These are phyloP conservation scores for Ariopsis seemanni DNA, from an alignment of 2,113 vertebrate species.

Conservation along the genomic window DNA sequence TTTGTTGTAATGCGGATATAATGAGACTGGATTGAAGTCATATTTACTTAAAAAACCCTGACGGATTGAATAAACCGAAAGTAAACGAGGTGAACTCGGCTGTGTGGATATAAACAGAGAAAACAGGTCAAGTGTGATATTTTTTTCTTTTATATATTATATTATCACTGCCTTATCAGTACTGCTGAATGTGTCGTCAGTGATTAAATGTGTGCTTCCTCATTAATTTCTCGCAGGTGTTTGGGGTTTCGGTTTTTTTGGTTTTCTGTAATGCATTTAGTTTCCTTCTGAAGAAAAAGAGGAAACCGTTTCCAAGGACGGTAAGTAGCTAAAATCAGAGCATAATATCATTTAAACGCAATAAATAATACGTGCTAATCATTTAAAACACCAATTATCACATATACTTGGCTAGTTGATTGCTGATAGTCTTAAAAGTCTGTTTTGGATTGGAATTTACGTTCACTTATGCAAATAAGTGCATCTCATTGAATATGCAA, in stretches of 20 bases:
- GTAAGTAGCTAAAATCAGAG: neutral
- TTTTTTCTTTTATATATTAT: no score
- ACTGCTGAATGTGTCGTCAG: neutral
- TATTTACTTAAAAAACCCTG: neutral
- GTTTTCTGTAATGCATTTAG: neutral
- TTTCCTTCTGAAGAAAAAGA: slow-evolving; percentile 1
- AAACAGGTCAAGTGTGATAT: neutral
- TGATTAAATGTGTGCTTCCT: neutral
- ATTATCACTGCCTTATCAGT: neutral
- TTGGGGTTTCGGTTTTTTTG: neutral
- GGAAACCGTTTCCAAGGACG: neutral
- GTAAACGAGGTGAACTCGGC: neutral
- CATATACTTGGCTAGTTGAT: neutral
- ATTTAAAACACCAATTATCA: no score
- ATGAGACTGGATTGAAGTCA: neutral
- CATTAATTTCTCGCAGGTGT: neutral
- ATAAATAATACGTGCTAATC: no score
- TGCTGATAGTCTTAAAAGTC: neutral
- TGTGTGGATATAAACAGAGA: neutral
- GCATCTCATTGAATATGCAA: neutral
- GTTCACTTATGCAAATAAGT: neutral
- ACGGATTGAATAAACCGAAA: neutral
- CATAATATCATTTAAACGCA: neutral
- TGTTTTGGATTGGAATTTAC: no score
- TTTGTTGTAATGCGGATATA: no score